phyloP scores from a whole-genome alignment of 2,888 invertebrate species.

The Ochropleura plecta region DNA sequence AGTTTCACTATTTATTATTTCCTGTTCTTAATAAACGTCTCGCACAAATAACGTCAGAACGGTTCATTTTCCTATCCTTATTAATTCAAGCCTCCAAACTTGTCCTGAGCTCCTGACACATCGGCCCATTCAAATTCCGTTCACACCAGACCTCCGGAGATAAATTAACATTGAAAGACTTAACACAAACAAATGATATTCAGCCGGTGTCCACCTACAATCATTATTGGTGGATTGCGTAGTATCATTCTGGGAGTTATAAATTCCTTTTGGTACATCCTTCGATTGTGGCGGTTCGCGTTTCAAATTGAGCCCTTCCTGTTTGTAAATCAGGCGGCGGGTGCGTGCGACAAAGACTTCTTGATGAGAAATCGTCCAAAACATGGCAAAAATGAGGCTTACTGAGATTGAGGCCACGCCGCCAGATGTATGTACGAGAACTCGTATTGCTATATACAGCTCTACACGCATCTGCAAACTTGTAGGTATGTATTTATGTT shows the following conservation, averaged over 20 bases:
- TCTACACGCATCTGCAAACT: slow-evolving; percentile 61
- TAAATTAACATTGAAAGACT: slow-evolving; percentile 79
- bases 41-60: slow-evolving; percentile 4
- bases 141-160: slow-evolving; percentile 69
- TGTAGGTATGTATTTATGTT: slow-evolving; percentile 43
- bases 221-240: slow-evolving; percentile 77
- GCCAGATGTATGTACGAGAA: slow-evolving; percentile 72
- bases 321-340: slow-evolving; percentile 72
- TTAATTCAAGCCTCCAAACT: slow-evolving; percentile 59
- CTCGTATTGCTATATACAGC: slow-evolving; percentile 56
- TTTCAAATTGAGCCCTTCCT: slow-evolving; percentile 82
- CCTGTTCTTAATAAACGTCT: slow-evolving; percentile 18
- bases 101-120: slow-evolving; percentile 44
- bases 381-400: slow-evolving; percentile 64
- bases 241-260: slow-evolving; percentile 73
- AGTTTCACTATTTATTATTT: slow-evolving; percentile 12
- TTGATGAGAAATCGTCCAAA: slow-evolving; percentile 59
- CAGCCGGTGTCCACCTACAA: slow-evolving; percentile 82
- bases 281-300: slow-evolving; percentile 81
- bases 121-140: slow-evolving; percentile 70
- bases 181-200: slow-evolving; percentile 82
- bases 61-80: slow-evolving; percentile 36
- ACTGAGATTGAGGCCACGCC: slow-evolving; percentile 70
- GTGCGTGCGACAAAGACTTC: slow-evolving; percentile 59
- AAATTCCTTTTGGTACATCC: slow-evolving; percentile 85